Percentiles rank a stretch among this genome's conserved stretches.
phyloP scores from a whole-genome alignment of 1,140 invertebrate species.

The Anthonomus grandis region DNA sequence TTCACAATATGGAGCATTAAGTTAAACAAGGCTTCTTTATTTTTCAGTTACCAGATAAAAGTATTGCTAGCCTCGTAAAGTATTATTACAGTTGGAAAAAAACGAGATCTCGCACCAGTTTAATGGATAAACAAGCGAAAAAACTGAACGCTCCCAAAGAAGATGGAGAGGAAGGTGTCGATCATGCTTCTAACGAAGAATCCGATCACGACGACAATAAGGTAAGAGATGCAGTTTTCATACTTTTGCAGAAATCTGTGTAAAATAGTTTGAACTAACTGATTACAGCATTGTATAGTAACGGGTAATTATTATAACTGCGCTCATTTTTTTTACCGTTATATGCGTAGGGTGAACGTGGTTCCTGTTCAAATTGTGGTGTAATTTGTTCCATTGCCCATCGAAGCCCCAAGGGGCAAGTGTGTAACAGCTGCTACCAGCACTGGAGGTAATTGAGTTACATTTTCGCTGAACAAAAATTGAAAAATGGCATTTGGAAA shows the following conservation, averaged over 20 bases:
- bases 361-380: constrained; percentile 73
- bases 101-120: constrained; percentile 81
- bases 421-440: constrained; percentile 76
- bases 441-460: constrained; percentile 77
- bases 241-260: background rate
- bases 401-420: constrained; percentile 69
- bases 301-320: too few relatives aligned
- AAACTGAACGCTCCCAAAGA: constrained; percentile 61
- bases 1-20: background rate
- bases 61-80: constrained; percentile 92
- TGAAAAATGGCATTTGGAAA: too few relatives aligned
- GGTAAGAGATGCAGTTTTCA: too few relatives aligned
- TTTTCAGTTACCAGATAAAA: constrained; percentile 88
- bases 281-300: too few relatives aligned
- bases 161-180: constrained; percentile 64
- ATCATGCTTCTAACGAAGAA: constrained; percentile 81
- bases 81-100: constrained; percentile 99
- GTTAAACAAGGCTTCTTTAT: background rate
- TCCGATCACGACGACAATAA: constrained; percentile 87
- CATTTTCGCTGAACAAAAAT: too few relatives aligned
- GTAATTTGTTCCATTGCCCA: constrained; percentile 69
- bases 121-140: constrained; percentile 87
- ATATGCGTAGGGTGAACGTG: constrained; percentile 51
- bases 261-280: too few relatives aligned
- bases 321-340: too few relatives aligned